phyloP scores from a whole-genome alignment of 2,888 invertebrate genomes.

The Drosophila macrospina region DNA sequence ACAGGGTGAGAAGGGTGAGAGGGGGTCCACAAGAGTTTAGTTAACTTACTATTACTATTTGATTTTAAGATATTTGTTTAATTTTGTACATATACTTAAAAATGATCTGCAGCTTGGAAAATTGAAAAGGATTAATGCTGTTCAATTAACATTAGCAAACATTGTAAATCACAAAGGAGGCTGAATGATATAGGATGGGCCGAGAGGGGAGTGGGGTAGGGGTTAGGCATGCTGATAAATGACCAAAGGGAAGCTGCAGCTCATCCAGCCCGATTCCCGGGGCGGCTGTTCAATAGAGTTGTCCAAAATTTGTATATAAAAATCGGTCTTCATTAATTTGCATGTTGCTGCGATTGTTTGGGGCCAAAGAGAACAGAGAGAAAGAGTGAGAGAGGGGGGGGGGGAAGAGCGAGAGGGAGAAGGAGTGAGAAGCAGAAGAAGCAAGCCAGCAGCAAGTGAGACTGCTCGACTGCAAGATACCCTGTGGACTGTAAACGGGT shows the following conservation, averaged over 20 bases:
- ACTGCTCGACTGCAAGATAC: constrained; percentile 1
- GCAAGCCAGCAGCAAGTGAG: not conserved
- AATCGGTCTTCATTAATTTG: constrained; percentile 72
- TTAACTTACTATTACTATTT: no score
- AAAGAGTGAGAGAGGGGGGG: not conserved
- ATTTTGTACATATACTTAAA: not conserved
- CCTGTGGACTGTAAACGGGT: not conserved
- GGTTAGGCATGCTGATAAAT: constrained; percentile 44
- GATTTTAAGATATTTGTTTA: not conserved
- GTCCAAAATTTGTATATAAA: constrained; percentile 67
- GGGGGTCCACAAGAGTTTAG: not conserved
- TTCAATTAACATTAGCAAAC: constrained; percentile 42
- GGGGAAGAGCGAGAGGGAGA: no score
- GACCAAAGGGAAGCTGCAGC: constrained; percentile 11
- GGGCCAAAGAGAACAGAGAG: constrained; percentile 22
- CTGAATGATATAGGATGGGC: not conserved
- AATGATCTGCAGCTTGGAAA: constrained; percentile 1
- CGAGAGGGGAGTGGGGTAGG: not conserved
- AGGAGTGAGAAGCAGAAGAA: not conserved
- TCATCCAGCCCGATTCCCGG: not conserved
- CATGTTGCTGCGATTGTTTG: constrained; percentile 32
- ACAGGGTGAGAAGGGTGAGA: not conserved
- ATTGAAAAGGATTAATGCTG: constrained; percentile 40
- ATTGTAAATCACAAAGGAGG: constrained; percentile 60
- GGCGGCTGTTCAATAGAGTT: constrained; percentile 59